phyloP scores from a whole-genome alignment of 2,888 invertebrate species.

The Poecilus cupreus region DNA sequence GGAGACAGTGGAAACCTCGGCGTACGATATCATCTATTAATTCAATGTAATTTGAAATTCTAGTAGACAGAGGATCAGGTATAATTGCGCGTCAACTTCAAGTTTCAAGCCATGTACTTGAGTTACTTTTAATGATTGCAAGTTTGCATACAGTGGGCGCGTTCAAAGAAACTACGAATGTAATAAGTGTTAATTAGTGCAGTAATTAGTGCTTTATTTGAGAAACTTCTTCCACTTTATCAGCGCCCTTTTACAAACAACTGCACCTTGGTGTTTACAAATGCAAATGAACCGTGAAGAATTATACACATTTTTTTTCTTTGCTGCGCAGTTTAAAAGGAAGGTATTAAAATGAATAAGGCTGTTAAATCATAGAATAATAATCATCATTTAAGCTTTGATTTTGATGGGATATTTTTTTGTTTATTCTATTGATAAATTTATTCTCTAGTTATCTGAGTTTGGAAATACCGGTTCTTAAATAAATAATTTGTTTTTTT shows the following conservation, averaged over 20 bases:
- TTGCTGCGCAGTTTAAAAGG: no score
- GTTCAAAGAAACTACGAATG: neutral
- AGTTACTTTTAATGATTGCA: slow-evolving; percentile 8
- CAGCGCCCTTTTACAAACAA: neutral
- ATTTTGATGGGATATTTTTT: no score
- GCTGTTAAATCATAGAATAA: no score
- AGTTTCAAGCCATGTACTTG: neutral
- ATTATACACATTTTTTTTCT: neutral
- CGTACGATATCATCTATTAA: slow-evolving; percentile 2
- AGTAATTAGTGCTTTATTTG: neutral
- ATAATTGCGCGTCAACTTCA: neutral
- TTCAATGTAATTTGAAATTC: slow-evolving; percentile 24
- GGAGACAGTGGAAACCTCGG: neutral
- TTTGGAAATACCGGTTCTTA: no score
- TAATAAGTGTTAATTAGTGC: neutral
- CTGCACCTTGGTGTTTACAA: neutral
- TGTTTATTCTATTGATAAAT: no score
- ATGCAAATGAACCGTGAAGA: neutral
- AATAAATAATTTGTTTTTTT: no score
- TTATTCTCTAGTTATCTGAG: no score
- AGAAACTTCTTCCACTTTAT: neutral
- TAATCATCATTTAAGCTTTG: no score
- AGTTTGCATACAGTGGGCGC: neutral
- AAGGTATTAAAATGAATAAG: no score
- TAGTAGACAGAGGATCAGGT: neutral